Evolutionary conservation across 2,888 invertebrate genomes (phyloP).

Genomic region (Petrophora chlorosata): DNA sequence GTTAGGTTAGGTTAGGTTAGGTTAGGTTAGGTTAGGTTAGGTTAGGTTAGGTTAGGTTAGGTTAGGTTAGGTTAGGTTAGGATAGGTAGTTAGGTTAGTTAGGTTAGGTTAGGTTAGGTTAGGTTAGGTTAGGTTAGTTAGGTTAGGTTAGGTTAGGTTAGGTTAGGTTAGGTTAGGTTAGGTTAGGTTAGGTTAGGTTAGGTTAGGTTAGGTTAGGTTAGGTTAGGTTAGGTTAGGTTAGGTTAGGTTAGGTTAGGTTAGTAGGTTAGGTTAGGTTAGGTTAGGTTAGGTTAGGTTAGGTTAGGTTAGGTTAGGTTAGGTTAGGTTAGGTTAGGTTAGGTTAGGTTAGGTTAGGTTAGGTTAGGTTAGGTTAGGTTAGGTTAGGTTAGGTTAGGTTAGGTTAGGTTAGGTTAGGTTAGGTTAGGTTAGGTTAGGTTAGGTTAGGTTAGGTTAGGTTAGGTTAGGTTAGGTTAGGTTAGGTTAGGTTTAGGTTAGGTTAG

Average conservation of each 20-base stretch:
- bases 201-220: conserved; percentile 24
- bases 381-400: conserved; percentile 23
- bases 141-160: conserved; percentile 13
- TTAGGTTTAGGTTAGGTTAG: conserved; percentile 40
- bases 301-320: conserved; percentile 5
- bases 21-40: conserved; percentile 14
- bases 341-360: conserved; percentile 24
- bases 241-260: conserved; percentile 6
- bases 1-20: conserved; percentile 42
- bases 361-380: conserved; percentile 13
- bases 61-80: conserved; percentile 38
- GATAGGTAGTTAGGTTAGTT: conserved; percentile 26
- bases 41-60: conserved; percentile 33
- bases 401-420: conserved; percentile 37
- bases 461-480: conserved; percentile 39
- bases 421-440: conserved; percentile 13
- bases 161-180: conserved; percentile 6
- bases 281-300: conserved; percentile 3
- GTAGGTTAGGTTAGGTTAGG: neutral
- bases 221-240: conserved; percentile 19
- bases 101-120: conserved; percentile 42
- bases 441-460: conserved; percentile 23
- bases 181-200: conserved; percentile 17
- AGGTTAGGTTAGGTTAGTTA: conserved; percentile 1
- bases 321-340: conserved; percentile 18